A percentile compares a stretch with the other conserved stretches of the same genome.
phyloP scores from a whole-genome alignment of 2,888 invertebrate species.

The Bibio marci region DNA sequence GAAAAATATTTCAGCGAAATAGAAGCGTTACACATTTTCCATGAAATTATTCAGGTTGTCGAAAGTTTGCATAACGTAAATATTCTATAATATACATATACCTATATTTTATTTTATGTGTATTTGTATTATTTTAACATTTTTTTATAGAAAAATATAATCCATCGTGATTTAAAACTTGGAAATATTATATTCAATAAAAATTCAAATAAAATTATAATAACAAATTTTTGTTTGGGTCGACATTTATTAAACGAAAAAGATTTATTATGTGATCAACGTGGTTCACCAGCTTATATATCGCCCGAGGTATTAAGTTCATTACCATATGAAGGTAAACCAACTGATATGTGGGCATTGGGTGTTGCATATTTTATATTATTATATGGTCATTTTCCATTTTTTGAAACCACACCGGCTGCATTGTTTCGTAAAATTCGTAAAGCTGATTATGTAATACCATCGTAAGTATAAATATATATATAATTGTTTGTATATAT shows the following conservation, averaged over 20 bases:
- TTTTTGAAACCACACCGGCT: conserved; percentile 55
- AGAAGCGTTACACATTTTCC: conserved; percentile 55
- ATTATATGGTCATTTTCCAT: conserved; percentile 67
- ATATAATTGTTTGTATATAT: neutral
- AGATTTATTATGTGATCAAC: conserved; percentile 40
- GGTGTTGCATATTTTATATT: conserved; percentile 64
- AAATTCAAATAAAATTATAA: conserved; percentile 41
- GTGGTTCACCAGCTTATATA: conserved; percentile 60
- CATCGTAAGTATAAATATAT: conserved; percentile 37
- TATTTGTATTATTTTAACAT: conserved; percentile 22
- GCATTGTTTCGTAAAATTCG: conserved; percentile 61
- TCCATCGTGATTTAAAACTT: conserved; percentile 59
- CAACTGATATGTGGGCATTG: conserved; percentile 69
- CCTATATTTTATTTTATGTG: neutral
- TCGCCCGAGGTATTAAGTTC: conserved; percentile 63
- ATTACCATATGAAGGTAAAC: conserved; percentile 60
- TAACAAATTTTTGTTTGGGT: conserved; percentile 52
- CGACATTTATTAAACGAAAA: conserved; percentile 40
- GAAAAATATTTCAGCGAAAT: conserved; percentile 57
- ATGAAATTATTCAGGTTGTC: conserved; percentile 55
- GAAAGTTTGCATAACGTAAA: conserved; percentile 52
- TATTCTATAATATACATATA: neutral
- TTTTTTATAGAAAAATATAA: conserved; percentile 47
- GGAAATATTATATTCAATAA: conserved; percentile 61
- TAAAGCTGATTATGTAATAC: conserved; percentile 53